Evolutionary conservation across 2,113 vertebrate species (phyloP), one percentile per base, ranked within the genome.

Genomic region (Pelobates fuscus): DNA sequence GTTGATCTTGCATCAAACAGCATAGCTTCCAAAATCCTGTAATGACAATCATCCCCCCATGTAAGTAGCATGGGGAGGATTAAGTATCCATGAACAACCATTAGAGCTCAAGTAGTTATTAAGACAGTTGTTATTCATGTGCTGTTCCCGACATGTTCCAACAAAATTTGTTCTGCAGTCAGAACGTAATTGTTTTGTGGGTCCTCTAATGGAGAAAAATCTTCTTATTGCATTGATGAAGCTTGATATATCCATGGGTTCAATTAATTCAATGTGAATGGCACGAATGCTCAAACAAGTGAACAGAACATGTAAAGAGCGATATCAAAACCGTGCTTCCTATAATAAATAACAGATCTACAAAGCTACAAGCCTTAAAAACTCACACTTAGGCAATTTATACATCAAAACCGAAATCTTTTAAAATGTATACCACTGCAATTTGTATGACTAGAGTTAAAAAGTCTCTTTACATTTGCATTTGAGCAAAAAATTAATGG

Each of bases 231-330:
- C 58, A 49, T 52, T 67, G 44, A 67, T 49, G 18, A 67, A 52
- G 44, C 43, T 49, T 49, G 43, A 49, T 1, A 43, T 15, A 26
- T 67, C 17, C 44, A 49, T 49, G 1, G 44, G 15, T 49, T 49
- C 44, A 12, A 24, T 77, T 2, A 82, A 49, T 41, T 82, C 77
- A 5, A 80, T 60, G 54, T 84, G 81, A 0, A 81, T 46, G 10
- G 80, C 76, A 27, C 58, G 18, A 4, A 69, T 68, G 26, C 21
- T 69, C 23, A 84, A 5, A 24, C 77, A 79, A 15, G 76, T 70
- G 30, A 81, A 82, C 8, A 78, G n/a, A 8, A 81, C 58, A n/a
- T n/a, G n/a, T n/a, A n/a, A n/a, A n/a, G n/a, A n/a, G n/a, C n/a
- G n/a, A n/a, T n/a, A n/a, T n/a, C n/a, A n/a, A n/a, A n/a, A n/a